Conservation (phyloP, 2,888 invertebrate genomes). For the Drosophila anomelani region DNA sequence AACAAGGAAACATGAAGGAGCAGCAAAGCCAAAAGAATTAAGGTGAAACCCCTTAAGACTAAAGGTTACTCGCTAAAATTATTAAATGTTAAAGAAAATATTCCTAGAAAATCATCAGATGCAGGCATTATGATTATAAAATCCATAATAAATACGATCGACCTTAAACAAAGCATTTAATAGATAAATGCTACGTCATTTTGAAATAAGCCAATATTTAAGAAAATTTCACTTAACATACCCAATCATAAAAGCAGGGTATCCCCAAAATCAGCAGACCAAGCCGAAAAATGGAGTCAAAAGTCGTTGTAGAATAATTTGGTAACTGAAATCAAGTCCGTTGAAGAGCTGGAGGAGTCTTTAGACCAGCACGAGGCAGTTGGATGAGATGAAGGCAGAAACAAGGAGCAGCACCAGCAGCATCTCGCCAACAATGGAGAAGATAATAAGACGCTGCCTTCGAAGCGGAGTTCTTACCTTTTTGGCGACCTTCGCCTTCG, state of each 20-base stretch:
- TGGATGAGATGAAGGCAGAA: neutral
- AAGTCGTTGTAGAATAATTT: slow-evolving; percentile 59
- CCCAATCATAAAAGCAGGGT: neutral
- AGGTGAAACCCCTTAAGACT: neutral
- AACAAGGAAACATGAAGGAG: slow-evolving; percentile 13
- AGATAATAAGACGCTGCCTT: slow-evolving; percentile 66
- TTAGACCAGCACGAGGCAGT: neutral
- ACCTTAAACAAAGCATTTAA: neutral
- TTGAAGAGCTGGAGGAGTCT: neutral
- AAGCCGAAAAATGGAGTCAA: slow-evolving; percentile 44
- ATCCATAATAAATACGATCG: neutral
- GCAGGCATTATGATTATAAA: neutral
- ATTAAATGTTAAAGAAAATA: neutral
- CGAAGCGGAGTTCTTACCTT: slow-evolving; percentile 56
- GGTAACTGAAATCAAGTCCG: slow-evolving; percentile 28
- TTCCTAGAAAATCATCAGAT: neutral
- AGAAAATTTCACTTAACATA: neutral
- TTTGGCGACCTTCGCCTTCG: slow-evolving; percentile 65
- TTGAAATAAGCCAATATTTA: too few species aligned
- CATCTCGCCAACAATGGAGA: slow-evolving; percentile 63
- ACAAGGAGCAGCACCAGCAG: slow-evolving; percentile 2
- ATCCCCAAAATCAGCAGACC: neutral
- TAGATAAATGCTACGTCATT: too few species aligned
- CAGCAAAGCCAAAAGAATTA: slow-evolving; percentile 4
- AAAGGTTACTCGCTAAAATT: neutral